These are phyloP conservation scores for Neolamprologus sp. DNA, from an alignment of 2,113 vertebrate genomes.

Conservation along the genomic window DNA sequence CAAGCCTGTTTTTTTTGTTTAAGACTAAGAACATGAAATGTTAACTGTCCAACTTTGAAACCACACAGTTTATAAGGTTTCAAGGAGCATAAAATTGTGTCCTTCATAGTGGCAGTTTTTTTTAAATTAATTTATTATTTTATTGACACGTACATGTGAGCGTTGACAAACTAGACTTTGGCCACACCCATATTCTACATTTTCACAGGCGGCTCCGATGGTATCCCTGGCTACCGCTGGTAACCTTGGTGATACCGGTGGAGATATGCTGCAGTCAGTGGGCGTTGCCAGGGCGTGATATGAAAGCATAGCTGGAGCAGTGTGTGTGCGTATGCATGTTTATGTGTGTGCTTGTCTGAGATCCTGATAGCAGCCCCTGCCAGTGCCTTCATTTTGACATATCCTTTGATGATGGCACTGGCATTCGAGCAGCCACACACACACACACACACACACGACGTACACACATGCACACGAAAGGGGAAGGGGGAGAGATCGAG, in stretches of 20 bases:
- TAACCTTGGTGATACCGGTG: slow-evolving; percentile 69
- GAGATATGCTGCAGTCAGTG: slow-evolving; percentile 69
- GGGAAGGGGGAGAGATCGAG: slow-evolving; percentile 10
- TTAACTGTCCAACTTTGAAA: neutral
- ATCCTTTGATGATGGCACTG: slow-evolving; percentile 66
- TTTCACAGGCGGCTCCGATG: slow-evolving; percentile 41
- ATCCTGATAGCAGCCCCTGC: slow-evolving; percentile 30
- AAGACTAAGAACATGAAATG: neutral
- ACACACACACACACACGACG: neutral
- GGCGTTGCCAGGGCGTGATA: slow-evolving; percentile 68
- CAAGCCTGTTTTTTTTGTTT: neutral
- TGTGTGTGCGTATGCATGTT: neutral
- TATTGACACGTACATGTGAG: neutral
- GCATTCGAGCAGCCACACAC: slow-evolving; percentile 46
- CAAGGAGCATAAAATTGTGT: neutral
- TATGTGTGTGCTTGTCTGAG: slow-evolving; percentile 14
- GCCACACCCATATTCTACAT: slow-evolving; percentile 54
- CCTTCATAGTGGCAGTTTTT: neutral
- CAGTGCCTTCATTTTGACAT: slow-evolving; percentile 57
- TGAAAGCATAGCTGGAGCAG: slow-evolving; percentile 57
- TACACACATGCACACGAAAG: neutral
- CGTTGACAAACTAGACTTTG: slow-evolving; percentile 18
- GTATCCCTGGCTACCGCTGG: slow-evolving; percentile 66
- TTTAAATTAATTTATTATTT: neutral
- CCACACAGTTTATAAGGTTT: neutral